Evolutionary conservation across 2,113 vertebrate species (phyloP), one percentile per base, ranked within the genome.

Genomic region (Pelmatolapia mariae): DNA sequence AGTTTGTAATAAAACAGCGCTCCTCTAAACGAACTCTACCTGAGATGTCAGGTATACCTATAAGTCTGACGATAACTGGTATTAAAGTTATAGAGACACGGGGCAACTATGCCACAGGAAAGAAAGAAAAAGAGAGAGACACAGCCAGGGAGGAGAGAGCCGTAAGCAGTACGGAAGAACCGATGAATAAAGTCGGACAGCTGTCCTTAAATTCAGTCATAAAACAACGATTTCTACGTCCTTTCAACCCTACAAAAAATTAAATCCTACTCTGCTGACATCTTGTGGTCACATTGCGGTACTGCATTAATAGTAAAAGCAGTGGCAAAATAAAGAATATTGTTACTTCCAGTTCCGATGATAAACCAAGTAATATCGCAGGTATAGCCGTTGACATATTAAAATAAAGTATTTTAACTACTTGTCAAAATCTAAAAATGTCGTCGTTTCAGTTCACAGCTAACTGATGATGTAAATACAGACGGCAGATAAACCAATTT

Each of bases 211-310:
- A 66, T n/a, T 36, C 31, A 36, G 4, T 66, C 61, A 36, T 36
- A n/a, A 36, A 66, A 36, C 0, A 1, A 66, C 18, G 18, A 66
- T 66, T 66, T 36, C 61, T 12, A 8, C 0, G 18, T 66, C 4
- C 9, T 36, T 5, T 66, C 61, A 66, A 36, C 10, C 31, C 61
- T n/a, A n/a, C 31, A 18, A 66, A 12, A 66, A 24, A 71, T 71
- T 43, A 3, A 71, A 71, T 0, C 36, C 12, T 73, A 24, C 1
- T 43, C 66, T 24, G 1, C 38, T 26, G 8, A 5, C 38, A 26
- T 10, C 22, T 4, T 26, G 38, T 73, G 66, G 22, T 73, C 66
- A 45, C 2, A 24, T 8, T 24, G 4, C n/a, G n/a, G 5, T 43
- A 73, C 22, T 26, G 18, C 10, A n/a, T 1, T 36, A 43, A 24